Evolutionary conservation across 2,113 vertebrate species (phyloP).

Genomic region (Forbesichthys papilliferus): DNA sequence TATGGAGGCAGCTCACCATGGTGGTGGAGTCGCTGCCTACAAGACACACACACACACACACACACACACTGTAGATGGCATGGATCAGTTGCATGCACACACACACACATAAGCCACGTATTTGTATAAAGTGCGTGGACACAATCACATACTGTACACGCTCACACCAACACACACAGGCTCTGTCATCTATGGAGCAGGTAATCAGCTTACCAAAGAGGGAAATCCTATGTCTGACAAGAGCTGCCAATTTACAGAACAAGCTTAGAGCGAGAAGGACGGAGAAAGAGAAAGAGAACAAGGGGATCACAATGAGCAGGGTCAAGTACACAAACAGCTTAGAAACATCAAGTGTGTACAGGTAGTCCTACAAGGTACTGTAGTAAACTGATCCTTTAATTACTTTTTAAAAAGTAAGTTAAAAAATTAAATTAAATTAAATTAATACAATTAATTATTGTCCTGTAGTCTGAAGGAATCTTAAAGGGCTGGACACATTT

Average conservation of each 20-base stretch:
- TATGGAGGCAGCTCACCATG: conserved; percentile 98
- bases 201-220: conserved; percentile 89
- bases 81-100: not conserved
- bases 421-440: too few species aligned
- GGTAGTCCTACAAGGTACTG: too few species aligned
- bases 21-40: conserved; percentile 91
- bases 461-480: too few species aligned
- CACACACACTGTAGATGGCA: not conserved
- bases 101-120: not conserved
- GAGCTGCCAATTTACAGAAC: conserved; percentile 99
- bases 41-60: conserved; percentile 30
- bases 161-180: conserved; percentile 3
- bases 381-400: too few species aligned
- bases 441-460: too few species aligned
- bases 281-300: conserved; percentile 62
- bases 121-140: too few species aligned
- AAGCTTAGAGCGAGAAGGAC: conserved; percentile 81
- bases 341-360: conserved; percentile 1
- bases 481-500: too few species aligned
- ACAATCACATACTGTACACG: not conserved
- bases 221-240: conserved; percentile 99
- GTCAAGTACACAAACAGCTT: conserved; percentile 10
- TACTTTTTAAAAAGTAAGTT: too few species aligned
- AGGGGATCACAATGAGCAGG: conserved; percentile 29
- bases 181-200: not conserved